These are phyloP conservation scores for Mesaphorura yosii DNA, from an alignment of 1,140 invertebrate genomes.

Conservation along the genomic window DNA sequence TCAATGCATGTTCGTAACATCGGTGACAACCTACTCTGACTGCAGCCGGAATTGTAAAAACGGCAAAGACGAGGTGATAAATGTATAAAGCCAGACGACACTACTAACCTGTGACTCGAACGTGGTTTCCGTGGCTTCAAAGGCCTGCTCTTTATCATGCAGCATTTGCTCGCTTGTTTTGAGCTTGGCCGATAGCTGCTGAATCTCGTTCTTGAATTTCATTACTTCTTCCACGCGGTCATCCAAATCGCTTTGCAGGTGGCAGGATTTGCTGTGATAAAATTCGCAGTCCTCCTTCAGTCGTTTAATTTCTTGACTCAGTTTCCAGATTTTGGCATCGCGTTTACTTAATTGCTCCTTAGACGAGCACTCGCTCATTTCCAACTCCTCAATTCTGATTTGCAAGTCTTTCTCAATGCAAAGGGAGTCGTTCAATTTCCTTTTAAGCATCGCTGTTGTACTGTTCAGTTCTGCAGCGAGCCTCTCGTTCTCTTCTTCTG, in stretches of 20 bases:
- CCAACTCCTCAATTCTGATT: slow-evolving; percentile 35
- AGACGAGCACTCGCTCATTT: slow-evolving; percentile 31
- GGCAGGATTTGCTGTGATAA: slow-evolving; percentile 22
- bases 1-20: no score
- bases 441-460: slow-evolving; percentile 23
- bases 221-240: slow-evolving; percentile 9
- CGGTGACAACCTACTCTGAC: no score
- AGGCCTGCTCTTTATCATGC: slow-evolving; percentile 24
- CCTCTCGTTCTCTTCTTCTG: slow-evolving; percentile 34
- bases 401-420: slow-evolving; percentile 32
- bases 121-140: slow-evolving; percentile 16
- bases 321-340: no score
- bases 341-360: slow-evolving; percentile 29
- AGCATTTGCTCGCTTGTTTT: slow-evolving; percentile 14
- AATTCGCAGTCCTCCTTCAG: slow-evolving; percentile 26
- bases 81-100: background rate
- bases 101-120: slow-evolving; percentile 19
- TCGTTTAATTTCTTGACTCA: slow-evolving; percentile 14
- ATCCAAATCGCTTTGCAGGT: slow-evolving; percentile 28
- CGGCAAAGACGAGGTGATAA: no score
- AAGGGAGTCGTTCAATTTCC: slow-evolving; percentile 32
- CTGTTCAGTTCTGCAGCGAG: slow-evolving; percentile 31
- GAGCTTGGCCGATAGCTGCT: slow-evolving; percentile 18
- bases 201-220: slow-evolving; percentile 26
- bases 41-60: no score